Conservation (phyloP, 2,797 vertebrate species). For the Oceanodroma leucorhoa region DNA sequence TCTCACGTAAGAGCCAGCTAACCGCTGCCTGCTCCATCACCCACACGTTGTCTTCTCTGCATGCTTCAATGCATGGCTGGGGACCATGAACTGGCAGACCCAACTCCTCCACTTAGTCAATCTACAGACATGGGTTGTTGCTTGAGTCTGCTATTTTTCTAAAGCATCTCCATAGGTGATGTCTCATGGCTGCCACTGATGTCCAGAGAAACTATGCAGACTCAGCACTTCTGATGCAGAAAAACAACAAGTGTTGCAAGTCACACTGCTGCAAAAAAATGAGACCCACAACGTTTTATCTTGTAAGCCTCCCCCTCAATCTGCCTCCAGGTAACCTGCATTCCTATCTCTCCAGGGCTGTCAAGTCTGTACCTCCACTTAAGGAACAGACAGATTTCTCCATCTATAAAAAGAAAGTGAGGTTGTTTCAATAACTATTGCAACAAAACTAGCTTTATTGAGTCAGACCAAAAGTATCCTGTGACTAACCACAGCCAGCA, state of each 20-base stretch:
- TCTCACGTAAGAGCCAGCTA: not conserved
- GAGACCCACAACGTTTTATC: not conserved
- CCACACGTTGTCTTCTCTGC: not conserved
- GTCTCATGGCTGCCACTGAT: not conserved
- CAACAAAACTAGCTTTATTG: constrained; percentile 6
- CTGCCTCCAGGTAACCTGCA: not conserved
- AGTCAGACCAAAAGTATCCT: not conserved
- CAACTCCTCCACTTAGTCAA: not conserved
- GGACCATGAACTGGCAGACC: not conserved
- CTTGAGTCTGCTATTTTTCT: not conserved
- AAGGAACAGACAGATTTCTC: not conserved
- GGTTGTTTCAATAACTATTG: not conserved
- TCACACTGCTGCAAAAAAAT: not conserved
- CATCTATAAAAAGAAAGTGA: not conserved
- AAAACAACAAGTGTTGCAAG: not conserved
- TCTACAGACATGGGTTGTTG: not conserved
- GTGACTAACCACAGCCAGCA: not conserved
- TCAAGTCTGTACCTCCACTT: not conserved
- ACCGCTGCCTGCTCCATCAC: not conserved
- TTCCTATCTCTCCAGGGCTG: not conserved
- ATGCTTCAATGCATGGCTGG: not conserved
- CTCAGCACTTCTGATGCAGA: not conserved
- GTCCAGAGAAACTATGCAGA: not conserved
- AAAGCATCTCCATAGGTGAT: not conserved
- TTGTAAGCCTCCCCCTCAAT: not conserved